phyloP scores from a whole-genome alignment of 2,888 invertebrate genomes.

The Ceraclea dissimilis region DNA sequence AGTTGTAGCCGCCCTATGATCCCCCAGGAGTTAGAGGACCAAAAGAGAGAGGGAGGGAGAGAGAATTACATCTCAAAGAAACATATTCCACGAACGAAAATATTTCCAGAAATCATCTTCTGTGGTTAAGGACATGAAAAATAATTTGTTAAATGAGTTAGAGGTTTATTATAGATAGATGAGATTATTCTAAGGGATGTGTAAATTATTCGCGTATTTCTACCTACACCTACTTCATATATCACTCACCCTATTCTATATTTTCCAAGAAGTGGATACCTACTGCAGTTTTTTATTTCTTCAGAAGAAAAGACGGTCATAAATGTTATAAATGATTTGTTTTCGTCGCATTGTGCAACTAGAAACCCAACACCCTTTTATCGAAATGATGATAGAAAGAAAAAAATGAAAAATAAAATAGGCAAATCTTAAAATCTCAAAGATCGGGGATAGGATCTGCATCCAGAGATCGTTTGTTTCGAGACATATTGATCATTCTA shows the following conservation, averaged over 20 bases:
- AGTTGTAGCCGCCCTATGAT: too few relatives aligned
- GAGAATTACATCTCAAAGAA: too few relatives aligned
- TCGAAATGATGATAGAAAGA: slow-evolving; percentile 2
- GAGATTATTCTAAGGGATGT: neutral
- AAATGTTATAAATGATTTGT: slow-evolving; percentile 20
- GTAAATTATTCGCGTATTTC: too few relatives aligned
- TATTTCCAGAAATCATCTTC: too few relatives aligned
- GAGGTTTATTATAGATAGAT: neutral
- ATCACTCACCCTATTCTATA: neutral
- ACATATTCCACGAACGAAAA: too few relatives aligned
- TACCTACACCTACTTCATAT: too few relatives aligned
- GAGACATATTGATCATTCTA: slow-evolving; percentile 24
- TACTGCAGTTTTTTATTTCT: neutral
- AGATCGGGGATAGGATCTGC: slow-evolving; percentile 16
- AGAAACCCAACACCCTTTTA: slow-evolving; percentile 21
- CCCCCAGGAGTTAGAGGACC: too few relatives aligned
- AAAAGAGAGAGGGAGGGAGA: too few relatives aligned
- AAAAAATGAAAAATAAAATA: slow-evolving; percentile 7
- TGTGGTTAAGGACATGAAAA: neutral
- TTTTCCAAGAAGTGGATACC: neutral
- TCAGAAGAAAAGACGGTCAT: neutral
- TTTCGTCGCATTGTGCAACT: slow-evolving; percentile 21
- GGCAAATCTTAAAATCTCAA: neutral
- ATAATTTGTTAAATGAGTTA: neutral
- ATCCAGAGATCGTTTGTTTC: slow-evolving; percentile 20